Conservation (phyloP, 2,888 invertebrate species). For the Cheilosia vulpina region DNA sequence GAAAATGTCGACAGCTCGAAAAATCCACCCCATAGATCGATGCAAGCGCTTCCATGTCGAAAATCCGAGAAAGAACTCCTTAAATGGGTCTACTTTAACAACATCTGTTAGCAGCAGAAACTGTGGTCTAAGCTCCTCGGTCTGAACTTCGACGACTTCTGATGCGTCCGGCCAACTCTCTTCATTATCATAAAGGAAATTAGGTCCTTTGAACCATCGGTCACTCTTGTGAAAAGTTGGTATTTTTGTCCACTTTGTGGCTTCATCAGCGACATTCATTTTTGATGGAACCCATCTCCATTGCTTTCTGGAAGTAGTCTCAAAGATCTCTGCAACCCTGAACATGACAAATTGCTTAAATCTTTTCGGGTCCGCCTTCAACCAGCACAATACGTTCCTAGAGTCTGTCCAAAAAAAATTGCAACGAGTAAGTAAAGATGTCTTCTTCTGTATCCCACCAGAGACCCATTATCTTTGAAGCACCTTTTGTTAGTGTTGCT, state of each 20-base stretch:
- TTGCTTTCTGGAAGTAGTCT: neutral
- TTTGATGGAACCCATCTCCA: slow-evolving; percentile 25
- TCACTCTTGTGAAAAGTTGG: neutral
- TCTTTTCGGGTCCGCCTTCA: slow-evolving; percentile 13
- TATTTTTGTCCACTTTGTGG: slow-evolving; percentile 9
- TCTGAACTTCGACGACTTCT: neutral
- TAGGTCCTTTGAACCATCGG: slow-evolving; percentile 64
- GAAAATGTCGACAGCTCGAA: neutral
- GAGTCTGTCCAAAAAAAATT: slow-evolving; percentile 29
- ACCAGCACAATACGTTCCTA: slow-evolving; percentile 13
- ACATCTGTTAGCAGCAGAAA: neutral
- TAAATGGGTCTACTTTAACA: neutral
- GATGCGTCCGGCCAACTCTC: neutral
- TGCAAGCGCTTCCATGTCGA: neutral
- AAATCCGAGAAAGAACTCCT: neutral
- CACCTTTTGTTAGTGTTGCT: neutral
- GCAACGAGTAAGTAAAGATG: slow-evolving; percentile 17
- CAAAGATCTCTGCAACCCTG: slow-evolving; percentile 3
- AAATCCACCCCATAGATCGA: neutral
- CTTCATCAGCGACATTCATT: slow-evolving; percentile 16
- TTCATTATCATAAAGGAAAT: slow-evolving; percentile 41
- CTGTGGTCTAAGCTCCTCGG: neutral
- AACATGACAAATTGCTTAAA: slow-evolving; percentile 23
- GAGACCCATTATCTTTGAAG: slow-evolving; percentile 18
- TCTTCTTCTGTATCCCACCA: slow-evolving; percentile 30